Evolutionary conservation across 1,140 invertebrate genomes (phyloP).

Genomic region (Neodiprion pinetum): DNA sequence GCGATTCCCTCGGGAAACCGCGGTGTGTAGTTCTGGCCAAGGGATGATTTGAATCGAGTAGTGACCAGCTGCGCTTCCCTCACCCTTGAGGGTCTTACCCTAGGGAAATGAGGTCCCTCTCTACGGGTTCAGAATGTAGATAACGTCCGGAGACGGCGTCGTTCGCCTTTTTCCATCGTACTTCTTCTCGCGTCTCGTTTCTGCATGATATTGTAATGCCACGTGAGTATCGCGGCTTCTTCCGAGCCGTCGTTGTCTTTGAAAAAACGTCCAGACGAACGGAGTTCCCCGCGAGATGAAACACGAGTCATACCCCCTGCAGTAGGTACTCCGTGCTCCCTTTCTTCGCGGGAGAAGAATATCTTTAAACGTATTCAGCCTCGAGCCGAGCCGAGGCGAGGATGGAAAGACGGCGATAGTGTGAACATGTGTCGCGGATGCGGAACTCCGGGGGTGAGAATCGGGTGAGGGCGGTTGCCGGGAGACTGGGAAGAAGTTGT

Average conservation of each 20-base stretch:
- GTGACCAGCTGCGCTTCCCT: constrained; percentile 4
- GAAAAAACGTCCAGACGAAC: too few species aligned
- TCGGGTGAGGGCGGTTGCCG: background rate
- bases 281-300: background rate
- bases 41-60: background rate
- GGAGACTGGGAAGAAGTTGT: constrained; percentile 7
- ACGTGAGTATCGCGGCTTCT: too few species aligned
- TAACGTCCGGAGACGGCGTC: too few species aligned
- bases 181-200: too few species aligned
- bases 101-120: background rate
- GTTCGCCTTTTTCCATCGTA: too few species aligned
- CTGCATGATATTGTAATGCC: too few species aligned
- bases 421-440: constrained; percentile 6
- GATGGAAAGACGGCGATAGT: background rate
- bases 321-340: background rate
- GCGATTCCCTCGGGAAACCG: background rate
- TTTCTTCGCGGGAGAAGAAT: background rate
- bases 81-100: background rate
- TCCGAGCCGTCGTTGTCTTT: too few species aligned
- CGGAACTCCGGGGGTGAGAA: background rate
- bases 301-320: background rate
- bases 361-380: constrained; percentile 4
- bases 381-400: background rate
- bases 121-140: background rate
- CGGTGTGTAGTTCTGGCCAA: background rate